Percentiles rank a stretch among this genome's conserved stretches.
phyloP scores from a whole-genome alignment of 2,113 vertebrate species.

The Daubentonia madagascariensis region DNA sequence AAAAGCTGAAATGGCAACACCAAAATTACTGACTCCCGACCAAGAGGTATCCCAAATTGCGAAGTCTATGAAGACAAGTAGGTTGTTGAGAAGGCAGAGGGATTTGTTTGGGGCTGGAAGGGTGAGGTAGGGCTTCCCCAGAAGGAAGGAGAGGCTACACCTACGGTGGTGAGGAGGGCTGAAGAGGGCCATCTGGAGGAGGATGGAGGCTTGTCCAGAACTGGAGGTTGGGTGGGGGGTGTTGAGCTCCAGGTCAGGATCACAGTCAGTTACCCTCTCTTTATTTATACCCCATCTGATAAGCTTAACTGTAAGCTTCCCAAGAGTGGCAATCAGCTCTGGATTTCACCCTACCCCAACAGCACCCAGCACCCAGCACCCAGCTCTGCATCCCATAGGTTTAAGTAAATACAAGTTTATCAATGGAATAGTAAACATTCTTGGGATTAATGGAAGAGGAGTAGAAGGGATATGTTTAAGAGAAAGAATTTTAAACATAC shows the following conservation, averaged over 20 bases:
- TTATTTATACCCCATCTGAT: background rate
- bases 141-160: background rate
- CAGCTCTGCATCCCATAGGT: background rate
- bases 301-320: background rate
- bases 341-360: too few relatives aligned
- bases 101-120: background rate
- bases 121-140: background rate
- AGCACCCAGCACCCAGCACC: background rate
- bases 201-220: background rate
- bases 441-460: background rate
- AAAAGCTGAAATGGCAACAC: background rate
- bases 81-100: background rate
- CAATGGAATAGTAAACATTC: background rate
- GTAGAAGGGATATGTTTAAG: background rate
- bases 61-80: background rate
- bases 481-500: background rate
- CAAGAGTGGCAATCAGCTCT: background rate
- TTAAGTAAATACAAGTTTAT: background rate
- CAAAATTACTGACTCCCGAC: background rate
- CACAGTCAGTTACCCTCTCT: background rate
- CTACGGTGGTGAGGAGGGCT: background rate
- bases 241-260: background rate
- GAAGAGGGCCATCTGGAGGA: accelerated
- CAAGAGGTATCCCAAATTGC: background rate
- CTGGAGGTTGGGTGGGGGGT: background rate